A percentile compares a stretch with the other conserved stretches of the same genome.
phyloP scores from a whole-genome alignment of 2,113 vertebrate genomes.

The Podilymbus podiceps region DNA sequence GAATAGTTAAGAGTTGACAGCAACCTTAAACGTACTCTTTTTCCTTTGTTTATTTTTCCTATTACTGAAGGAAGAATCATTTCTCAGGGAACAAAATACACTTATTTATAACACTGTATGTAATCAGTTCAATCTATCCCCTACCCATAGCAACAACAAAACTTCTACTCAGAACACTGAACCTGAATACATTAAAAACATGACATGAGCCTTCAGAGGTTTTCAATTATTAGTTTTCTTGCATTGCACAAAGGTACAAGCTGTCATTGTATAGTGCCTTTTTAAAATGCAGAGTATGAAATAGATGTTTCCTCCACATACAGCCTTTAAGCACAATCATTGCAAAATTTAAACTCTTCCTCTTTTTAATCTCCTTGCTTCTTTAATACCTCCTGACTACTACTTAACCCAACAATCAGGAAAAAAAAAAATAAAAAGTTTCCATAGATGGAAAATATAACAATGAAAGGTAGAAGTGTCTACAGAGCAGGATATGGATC shows the following conservation, averaged over 20 bases:
- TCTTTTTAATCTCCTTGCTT: background rate
- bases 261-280: slow-evolving; percentile 21
- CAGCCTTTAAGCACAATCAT: background rate
- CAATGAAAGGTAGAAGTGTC: background rate
- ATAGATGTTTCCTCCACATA: background rate
- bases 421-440: background rate
- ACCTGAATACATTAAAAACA: slow-evolving; percentile 55
- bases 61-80: slow-evolving; percentile 29
- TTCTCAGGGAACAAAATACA: slow-evolving; percentile 39
- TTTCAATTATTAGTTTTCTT: slow-evolving; percentile 61
- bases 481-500: background rate
- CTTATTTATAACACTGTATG: slow-evolving; percentile 38
- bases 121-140: slow-evolving; percentile 49
- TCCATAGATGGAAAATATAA: background rate
- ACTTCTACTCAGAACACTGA: slow-evolving; percentile 49
- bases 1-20: background rate
- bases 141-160: slow-evolving; percentile 29
- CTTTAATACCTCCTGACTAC: background rate
- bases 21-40: background rate
- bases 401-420: background rate
- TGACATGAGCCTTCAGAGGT: slow-evolving; percentile 39
- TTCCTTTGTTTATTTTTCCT: slow-evolving; percentile 22
- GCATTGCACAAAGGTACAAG: slow-evolving; percentile 42
- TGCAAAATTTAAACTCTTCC: background rate
- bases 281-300: slow-evolving; percentile 49